Evolutionary conservation across 2,113 vertebrate genomes (phyloP).

Genomic region (Carassius auratus): DNA sequence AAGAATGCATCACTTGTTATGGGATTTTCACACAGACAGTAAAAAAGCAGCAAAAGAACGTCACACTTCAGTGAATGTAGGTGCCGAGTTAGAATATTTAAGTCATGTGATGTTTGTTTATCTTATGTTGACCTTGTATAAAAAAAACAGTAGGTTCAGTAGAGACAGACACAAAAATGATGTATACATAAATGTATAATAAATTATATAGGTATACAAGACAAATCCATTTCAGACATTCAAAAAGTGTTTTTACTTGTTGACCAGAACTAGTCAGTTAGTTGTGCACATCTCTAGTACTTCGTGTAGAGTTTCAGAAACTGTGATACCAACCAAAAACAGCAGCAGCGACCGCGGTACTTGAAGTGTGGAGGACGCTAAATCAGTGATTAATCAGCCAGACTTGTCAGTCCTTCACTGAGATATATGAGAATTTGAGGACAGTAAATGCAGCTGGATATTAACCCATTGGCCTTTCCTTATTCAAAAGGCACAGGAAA

Average conservation of each 20-base stretch:
- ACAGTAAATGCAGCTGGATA: neutral
- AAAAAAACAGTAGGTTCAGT: no score
- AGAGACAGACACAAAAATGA: neutral
- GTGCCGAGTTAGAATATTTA: neutral
- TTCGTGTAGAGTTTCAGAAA: neutral
- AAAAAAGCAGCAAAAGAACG: neutral
- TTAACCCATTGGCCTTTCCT: constrained; percentile 22
- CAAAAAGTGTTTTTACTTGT: neutral
- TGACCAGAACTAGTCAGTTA: neutral
- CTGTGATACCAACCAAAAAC: neutral
- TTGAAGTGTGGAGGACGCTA: neutral
- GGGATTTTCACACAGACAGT: neutral
- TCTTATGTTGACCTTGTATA: no score
- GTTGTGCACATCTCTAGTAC: neutral
- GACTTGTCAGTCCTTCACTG: constrained; percentile 3
- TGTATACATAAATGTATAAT: neutral
- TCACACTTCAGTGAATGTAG: neutral
- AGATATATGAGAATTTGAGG: constrained; percentile 24
- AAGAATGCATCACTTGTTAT: no score
- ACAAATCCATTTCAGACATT: neutral
- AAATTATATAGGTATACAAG: neutral
- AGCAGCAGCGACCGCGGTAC: neutral
- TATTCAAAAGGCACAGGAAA: constrained; percentile 11
- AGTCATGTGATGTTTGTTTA: neutral
- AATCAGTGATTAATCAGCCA: constrained; percentile 23